Conservation (phyloP, 2,797 vertebrate genomes). For the Bovichtus variegatus region DNA sequence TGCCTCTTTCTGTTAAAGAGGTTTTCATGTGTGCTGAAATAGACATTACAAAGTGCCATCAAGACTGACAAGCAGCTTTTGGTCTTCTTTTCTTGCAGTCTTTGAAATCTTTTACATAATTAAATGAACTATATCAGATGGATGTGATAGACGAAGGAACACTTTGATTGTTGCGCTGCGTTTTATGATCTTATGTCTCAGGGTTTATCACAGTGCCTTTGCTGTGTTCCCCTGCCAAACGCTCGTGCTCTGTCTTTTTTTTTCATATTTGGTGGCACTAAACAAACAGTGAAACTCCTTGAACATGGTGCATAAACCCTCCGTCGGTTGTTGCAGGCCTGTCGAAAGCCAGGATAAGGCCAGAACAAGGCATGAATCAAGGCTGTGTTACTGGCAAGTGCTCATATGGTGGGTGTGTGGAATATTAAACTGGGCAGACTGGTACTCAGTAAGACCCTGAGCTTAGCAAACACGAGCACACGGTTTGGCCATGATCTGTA, state of each 20-base stretch:
- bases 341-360: constrained; percentile 34
- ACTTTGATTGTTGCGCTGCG: not conserved
- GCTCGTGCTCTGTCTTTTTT: constrained; percentile 25
- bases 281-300: constrained; percentile 17
- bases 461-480: constrained; percentile 60
- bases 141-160: constrained; percentile 2
- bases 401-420: constrained; percentile 44
- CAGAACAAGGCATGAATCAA: constrained; percentile 26
- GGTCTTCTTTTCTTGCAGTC: not conserved
- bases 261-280: constrained; percentile 15
- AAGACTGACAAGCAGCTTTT: not conserved
- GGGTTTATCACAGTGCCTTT: constrained; percentile 24
- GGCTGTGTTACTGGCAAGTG: constrained; percentile 36
- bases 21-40: constrained; percentile 1
- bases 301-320: constrained; percentile 13
- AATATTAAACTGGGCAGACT: constrained; percentile 58
- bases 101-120: constrained; percentile 2
- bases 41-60: not conserved
- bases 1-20: not conserved
- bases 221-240: constrained; percentile 35
- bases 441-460: constrained; percentile 41
- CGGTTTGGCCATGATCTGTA: constrained; percentile 55
- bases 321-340: constrained; percentile 18
- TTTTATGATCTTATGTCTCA: constrained; percentile 20
- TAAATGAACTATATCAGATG: not conserved